Evolutionary conservation across 2,888 invertebrate genomes (phyloP), one percentile per base, ranked within the genome.

Genomic region (Aleiodes testaceus): DNA sequence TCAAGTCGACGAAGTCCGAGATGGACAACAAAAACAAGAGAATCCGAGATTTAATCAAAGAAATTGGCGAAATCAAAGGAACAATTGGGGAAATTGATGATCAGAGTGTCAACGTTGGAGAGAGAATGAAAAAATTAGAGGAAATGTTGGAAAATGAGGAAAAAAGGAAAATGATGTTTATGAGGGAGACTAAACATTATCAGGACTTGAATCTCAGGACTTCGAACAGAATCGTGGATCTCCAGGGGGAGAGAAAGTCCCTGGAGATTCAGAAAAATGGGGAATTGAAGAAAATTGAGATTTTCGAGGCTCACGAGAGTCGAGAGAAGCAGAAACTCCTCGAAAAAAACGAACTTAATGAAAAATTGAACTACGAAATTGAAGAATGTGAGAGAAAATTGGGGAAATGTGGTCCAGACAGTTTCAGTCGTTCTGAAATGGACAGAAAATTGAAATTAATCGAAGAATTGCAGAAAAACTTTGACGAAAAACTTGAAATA

Each of bases 61-160:
- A 89, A 88, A 86, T 90, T 1, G 80, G 74, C 53, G 88, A 89
- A 11, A 80, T 92, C 14, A 89, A 89, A 79, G 81, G 80, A 4
- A 91, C 91, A 79, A 72, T 90, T 36, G 79, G 86, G 4, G 90
- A 90, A 1, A 88, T 92, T 1, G 83, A 87, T 47, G 88, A 89
- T 74, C 89, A 90, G 78, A 88, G 89, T 3, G 88, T 91, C 79
- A 89, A 90, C 20, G 88, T 91, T 0, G 90, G 89, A 49, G 92
- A 92, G 79, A 88, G 91, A 42, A 88, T 90, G 0, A 90, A 89
- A 66, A 89, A 91, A 78, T 85, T 93, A 6, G 90, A 92, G 80
- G 89, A 90, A 26, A 90, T 93, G 84, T 86, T 92, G 16, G 90
- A 90, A 75, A 81, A 81, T 66, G 84, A 87, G 73, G 82, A 84